Conservation (phyloP, 2,888 invertebrate species). For the Temnothorax ravouxi region DNA sequence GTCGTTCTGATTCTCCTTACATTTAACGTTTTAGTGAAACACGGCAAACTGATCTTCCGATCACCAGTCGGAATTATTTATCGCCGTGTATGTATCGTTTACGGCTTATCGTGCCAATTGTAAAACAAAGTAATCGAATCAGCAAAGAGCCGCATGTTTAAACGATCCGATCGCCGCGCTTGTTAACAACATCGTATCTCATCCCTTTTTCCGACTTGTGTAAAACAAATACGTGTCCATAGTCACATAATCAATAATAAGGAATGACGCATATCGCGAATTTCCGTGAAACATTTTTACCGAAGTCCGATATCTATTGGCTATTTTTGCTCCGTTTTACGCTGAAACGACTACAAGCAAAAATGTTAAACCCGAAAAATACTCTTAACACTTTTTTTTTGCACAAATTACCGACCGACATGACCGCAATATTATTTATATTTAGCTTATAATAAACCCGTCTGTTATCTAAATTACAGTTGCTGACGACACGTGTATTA, state of each 20-base stretch:
- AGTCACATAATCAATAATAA: not conserved
- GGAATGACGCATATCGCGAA: not conserved
- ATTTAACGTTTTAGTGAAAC: constrained; percentile 20
- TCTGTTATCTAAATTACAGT: constrained; percentile 4
- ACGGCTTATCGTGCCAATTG: constrained; percentile 10
- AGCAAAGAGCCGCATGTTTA: not conserved
- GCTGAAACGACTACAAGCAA: not conserved
- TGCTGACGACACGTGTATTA: not conserved
- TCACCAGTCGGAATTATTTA: constrained; percentile 30
- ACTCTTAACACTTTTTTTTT: constrained; percentile 2
- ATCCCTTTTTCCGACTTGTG: not conserved
- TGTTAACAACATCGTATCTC: not conserved
- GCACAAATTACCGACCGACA: constrained; percentile 8
- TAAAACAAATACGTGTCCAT: constrained; percentile 9
- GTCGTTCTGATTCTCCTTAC: too few species aligned
- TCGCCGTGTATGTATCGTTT: constrained; percentile 20
- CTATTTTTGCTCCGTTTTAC: not conserved
- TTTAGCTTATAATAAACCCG: not conserved
- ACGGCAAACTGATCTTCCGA: not conserved
- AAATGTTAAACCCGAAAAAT: constrained; percentile 10
- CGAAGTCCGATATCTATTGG: not conserved
- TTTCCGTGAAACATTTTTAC: not conserved
- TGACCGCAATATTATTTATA: constrained; percentile 18
- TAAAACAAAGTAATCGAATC: constrained; percentile 16
- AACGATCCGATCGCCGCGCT: not conserved